A percentile compares a stretch with the other conserved stretches of the same genome.
Evolutionary conservation across 2,888 invertebrate species (phyloP).

Genomic region (Mantis religiosa): DNA sequence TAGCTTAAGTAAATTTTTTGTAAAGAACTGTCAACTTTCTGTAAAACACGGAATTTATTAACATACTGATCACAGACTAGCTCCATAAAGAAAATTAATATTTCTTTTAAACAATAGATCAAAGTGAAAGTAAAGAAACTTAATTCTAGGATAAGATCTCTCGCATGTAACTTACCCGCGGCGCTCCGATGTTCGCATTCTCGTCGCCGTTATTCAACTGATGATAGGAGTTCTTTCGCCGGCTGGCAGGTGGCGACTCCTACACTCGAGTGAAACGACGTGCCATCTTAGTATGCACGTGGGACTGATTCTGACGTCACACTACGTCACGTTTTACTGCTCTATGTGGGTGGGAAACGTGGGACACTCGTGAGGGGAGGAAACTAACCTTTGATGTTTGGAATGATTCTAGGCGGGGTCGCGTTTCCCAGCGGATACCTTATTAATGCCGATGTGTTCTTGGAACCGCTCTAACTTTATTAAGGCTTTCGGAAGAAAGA

Average conservation of each 20-base stretch:
- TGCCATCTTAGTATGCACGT: neutral
- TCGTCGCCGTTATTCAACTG: neutral
- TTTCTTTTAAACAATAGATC: neutral
- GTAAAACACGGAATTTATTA: too few species aligned
- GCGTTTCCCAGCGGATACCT: too few species aligned
- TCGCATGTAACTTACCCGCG: neutral
- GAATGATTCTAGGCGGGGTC: too few species aligned
- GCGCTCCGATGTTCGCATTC: neutral
- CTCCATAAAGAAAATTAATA: too few species aligned
- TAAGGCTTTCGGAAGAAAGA: too few species aligned
- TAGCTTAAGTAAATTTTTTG: too few species aligned
- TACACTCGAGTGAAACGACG: neutral
- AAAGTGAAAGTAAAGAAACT: neutral
- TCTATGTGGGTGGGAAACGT: neutral
- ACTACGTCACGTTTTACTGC: neutral
- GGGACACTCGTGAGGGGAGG: neutral
- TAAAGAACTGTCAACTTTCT: too few species aligned
- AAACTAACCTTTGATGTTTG: too few species aligned
- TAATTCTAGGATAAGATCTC: neutral
- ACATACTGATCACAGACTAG: too few species aligned
- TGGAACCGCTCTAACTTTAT: too few species aligned
- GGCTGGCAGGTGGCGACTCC: neutral
- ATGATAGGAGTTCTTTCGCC: neutral
- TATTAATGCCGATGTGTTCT: too few species aligned
- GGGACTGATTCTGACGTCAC: neutral